Evolutionary conservation across 2,797 vertebrate species (phyloP).

Genomic region (Austrolebias charrua): DNA sequence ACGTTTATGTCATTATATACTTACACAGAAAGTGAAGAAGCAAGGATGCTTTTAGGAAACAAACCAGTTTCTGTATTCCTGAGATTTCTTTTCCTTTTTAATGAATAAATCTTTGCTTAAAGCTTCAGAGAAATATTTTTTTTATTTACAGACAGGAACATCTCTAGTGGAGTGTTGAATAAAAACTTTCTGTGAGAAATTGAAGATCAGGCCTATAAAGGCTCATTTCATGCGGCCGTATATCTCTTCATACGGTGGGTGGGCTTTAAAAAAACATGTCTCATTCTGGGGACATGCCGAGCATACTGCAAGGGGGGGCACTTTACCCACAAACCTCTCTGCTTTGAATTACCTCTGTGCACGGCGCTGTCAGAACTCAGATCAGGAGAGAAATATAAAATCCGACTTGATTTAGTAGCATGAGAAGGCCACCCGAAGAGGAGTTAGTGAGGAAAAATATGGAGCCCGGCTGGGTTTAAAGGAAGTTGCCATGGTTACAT

Average conservation of each 20-base stretch:
- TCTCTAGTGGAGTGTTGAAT: background rate
- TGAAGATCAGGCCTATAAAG: slow-evolving; percentile 34
- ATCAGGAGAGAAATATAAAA: slow-evolving; percentile 6
- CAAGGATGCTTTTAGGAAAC: no score
- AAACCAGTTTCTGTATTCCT: no score
- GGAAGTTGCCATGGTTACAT: background rate
- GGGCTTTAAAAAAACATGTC: slow-evolving; percentile 49
- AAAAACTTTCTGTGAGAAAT: slow-evolving; percentile 21
- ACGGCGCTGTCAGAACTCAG: slow-evolving; percentile 29
- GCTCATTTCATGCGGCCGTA: slow-evolving; percentile 39
- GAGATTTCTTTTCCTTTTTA: no score
- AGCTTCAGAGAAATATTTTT: no score
- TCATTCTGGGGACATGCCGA: slow-evolving; percentile 53
- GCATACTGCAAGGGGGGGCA: slow-evolving; percentile 41
- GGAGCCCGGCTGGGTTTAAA: background rate
- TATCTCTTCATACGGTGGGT: slow-evolving; percentile 35
- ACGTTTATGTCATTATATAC: no score
- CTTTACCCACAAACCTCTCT: slow-evolving; percentile 47
- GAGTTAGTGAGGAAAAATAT: slow-evolving; percentile 8
- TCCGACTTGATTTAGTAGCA: slow-evolving; percentile 26
- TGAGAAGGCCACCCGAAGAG: slow-evolving; percentile 33
- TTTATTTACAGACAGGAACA: background rate
- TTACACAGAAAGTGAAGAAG: no score
- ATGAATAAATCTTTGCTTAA: no score
- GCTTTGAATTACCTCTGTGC: slow-evolving; percentile 37